Conservation (phyloP, 2,888 invertebrate genomes). For the Bellardia bayeri region DNA sequence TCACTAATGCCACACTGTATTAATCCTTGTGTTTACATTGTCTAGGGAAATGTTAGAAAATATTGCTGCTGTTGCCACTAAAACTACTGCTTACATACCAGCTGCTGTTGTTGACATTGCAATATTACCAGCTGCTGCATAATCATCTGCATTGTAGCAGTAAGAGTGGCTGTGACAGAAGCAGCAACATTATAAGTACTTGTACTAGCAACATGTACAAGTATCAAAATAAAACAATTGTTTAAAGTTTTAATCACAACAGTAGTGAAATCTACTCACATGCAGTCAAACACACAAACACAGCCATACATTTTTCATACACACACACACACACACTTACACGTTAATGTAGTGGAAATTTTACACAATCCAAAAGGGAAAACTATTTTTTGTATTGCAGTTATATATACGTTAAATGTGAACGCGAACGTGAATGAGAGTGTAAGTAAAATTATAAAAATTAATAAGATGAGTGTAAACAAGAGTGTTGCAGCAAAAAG, state of each 20-base stretch:
- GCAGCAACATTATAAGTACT: conserved; percentile 8
- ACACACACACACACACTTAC: neutral
- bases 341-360: conserved; percentile 57
- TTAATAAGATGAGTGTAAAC: conserved; percentile 60
- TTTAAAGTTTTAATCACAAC: conserved; percentile 57
- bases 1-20: conserved; percentile 13
- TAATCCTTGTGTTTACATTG: conserved; percentile 44
- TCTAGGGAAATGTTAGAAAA: conserved; percentile 62
- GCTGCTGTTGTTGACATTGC: conserved; percentile 63
- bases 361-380: conserved; percentile 44
- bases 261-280: neutral
- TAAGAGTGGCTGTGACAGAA: conserved; percentile 1
- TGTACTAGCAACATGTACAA: conserved; percentile 8
- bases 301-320: too few relatives aligned
- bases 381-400: conserved; percentile 37
- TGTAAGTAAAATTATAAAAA: conserved; percentile 41
- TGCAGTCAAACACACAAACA: neutral
- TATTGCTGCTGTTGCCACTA: conserved; percentile 13
- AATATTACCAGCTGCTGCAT: conserved; percentile 50
- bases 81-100: conserved; percentile 14
- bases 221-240: conserved; percentile 60
- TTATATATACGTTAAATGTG: conserved; percentile 9
- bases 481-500: conserved; percentile 4
- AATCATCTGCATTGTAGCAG: conserved; percentile 28
- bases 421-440: neutral